Evolutionary conservation across 2,888 invertebrate genomes (phyloP), one percentile per base, ranked within the genome.

Genomic region (Limenitis camilla): DNA sequence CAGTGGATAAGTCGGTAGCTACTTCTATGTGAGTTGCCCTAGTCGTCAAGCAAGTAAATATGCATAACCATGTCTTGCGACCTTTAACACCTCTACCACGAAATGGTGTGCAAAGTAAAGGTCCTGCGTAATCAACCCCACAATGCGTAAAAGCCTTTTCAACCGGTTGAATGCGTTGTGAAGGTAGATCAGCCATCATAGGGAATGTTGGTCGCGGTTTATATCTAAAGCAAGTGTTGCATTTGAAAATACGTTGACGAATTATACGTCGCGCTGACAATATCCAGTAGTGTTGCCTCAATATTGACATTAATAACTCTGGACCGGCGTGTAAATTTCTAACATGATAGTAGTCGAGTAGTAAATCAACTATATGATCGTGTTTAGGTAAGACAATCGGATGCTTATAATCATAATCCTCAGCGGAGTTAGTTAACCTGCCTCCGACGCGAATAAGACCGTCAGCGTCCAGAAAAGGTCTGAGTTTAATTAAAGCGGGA

Each of bases 11-110:
- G 29, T 58, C 58, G 1, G 49, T 47, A 6, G 52, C 55, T 7
- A 60, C 9, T 42, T 60, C 60, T 3, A 56, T 53, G 28, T 60
- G 60, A 5, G 55, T 38, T 1, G 58, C 56, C 29, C 52, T 52
- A 7, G 56, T 56, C 19, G 49, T 45, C 11, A 61, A 29, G 11
- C 57, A 60, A 0, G 48, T 46, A 27, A 55, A 57, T 7, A 36
- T 7, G 33, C 56, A 56, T 6, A 59, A 8, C 10, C 46, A 58
- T 0, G 53, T 52, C 40, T 58, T 55, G 9, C 38, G 40, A 7
- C 42, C 46, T 5, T 35, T 36, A 10, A 51, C 36, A 10, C 57
- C 57, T 5, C 57, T 48, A 4, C 50, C 42, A 19, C 52, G 40
- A 9, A 30, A 7, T 32, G 56, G 54, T 33, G 50, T 56, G n/a